Base-by-base conservation (phyloP, 2,888 invertebrate genomes). In the Epinotia demarniana region DNA sequence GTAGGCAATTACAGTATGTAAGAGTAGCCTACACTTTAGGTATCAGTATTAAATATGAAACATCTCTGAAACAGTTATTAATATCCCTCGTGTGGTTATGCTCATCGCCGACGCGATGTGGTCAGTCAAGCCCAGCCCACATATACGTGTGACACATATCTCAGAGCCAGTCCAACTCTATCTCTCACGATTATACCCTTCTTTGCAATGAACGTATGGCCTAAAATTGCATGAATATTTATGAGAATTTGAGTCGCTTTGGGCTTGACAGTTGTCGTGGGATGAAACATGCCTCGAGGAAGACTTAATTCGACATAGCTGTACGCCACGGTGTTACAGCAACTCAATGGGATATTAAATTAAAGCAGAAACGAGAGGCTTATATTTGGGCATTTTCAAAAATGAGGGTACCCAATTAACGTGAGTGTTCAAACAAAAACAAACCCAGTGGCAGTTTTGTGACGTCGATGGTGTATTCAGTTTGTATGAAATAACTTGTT, bases 1-100 rank as follows among this genome's bases (percentile, higher is more conserved):
- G 6, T 33, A 8, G 49, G 49, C 49, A 49, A 49, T 13, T 4
- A n/a, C 9, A 23, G 23, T 0, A 18, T 16, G 49, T 27, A n/a
- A n/a, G n/a, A n/a, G n/a, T n/a, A 13, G 3, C 53, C n/a, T 27
- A 2, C 8, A 53, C 13, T 67, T 55, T 33, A 46, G 12, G 18
- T 27, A 55, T 18, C 49, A 39, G 13, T 16, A 39, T 71, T 62
- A 71, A 71, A 62, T 62, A 39, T 61, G 16, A 53, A 71, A 27
- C 39, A 62, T 63, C 55, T 61, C 71, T 16, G 53, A 62, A 62
- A 63, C 53, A 33, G 55, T 18, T 63, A 61, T 70, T 70, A 61
- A 53, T 70, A 61, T 19, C 53, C 8, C 12, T 3, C 39, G 18
- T 63, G 63, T n/a, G 64, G 27, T 53, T 27, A n/a, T 12, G 49